These are phyloP conservation scores for Epizoanthus rinbou DNA, from an alignment of 92 coral and sea anemone species.

Conservation along the genomic window DNA sequence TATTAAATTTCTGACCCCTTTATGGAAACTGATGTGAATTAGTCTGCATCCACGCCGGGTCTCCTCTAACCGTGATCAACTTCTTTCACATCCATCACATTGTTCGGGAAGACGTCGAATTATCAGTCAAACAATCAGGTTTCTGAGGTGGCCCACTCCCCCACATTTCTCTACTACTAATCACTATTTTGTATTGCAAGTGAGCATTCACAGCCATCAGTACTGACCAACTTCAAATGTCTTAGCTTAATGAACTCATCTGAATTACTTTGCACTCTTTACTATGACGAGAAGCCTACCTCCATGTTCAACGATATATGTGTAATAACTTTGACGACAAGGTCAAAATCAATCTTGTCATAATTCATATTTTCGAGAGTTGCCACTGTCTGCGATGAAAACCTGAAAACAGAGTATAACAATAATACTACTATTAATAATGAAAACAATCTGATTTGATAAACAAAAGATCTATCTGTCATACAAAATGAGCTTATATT, in stretches of 20 bases:
- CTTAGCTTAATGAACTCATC: not conserved
- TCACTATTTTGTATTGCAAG: not conserved
- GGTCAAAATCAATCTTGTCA: constrained; percentile 76
- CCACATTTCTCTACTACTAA: too few relatives aligned
- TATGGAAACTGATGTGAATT: too few relatives aligned
- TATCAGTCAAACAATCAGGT: too few relatives aligned
- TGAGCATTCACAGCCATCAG: not conserved
- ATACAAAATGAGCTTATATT: too few relatives aligned
- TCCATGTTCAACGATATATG: constrained; percentile 82
- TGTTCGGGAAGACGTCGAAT: too few relatives aligned
- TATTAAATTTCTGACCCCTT: too few relatives aligned
- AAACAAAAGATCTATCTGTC: too few relatives aligned
- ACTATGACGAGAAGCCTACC: constrained; percentile 45
- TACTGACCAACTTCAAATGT: too few relatives aligned
- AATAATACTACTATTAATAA: not conserved
- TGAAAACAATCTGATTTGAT: not conserved
- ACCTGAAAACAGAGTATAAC: constrained; percentile 46
- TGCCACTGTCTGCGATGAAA: constrained; percentile 59
- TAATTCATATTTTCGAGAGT: constrained; percentile 81
- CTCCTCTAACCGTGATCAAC: not conserved
- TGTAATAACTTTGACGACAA: constrained; percentile 76
- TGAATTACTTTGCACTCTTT: not conserved
- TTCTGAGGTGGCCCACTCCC: too few relatives aligned
- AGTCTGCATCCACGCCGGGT: too few relatives aligned
- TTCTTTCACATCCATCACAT: too few relatives aligned